Evolutionary conservation across 2,888 invertebrate species (phyloP).

Genomic region (Andrena chrysosceles): DNA sequence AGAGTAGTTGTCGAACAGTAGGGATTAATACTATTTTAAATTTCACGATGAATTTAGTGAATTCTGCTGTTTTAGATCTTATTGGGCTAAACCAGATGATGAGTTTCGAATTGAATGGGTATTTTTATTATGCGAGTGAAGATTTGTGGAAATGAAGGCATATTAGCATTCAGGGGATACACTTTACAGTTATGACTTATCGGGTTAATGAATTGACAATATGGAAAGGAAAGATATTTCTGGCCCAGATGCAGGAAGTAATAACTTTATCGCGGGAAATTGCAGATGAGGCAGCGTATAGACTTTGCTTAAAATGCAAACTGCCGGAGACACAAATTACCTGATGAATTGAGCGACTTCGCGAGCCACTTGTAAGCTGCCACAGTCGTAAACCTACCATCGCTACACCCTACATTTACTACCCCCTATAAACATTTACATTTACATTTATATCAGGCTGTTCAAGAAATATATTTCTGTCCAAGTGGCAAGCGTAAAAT

Average conservation of each 20-base stretch:
- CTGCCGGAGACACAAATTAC: slow-evolving; percentile 39
- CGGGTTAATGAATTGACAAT: background rate
- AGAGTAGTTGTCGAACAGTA: too few relatives aligned
- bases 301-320: slow-evolving; percentile 51
- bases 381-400: slow-evolving; percentile 72
- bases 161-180: too few relatives aligned
- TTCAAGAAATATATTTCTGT: slow-evolving; percentile 47
- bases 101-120: background rate
- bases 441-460: slow-evolving; percentile 75
- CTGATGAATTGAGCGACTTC: slow-evolving; percentile 52
- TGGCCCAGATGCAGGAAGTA: background rate
- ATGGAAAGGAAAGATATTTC: background rate
- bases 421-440: slow-evolving; percentile 61
- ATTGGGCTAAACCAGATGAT: background rate
- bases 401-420: slow-evolving; percentile 69
- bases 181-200: too few relatives aligned
- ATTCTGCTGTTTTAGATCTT: background rate
- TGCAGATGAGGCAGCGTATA: slow-evolving; percentile 7
- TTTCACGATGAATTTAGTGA: too few relatives aligned
- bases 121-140: background rate
- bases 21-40: too few relatives aligned
- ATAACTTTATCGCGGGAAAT: slow-evolving; percentile 23
- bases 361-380: slow-evolving; percentile 62
- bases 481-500: slow-evolving; percentile 15
- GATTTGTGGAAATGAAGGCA: too few relatives aligned